A percentile compares a stretch with the other conserved stretches of the same genome.
phyloP scores from a whole-genome alignment of 2,113 vertebrate genomes.

The Albula glossodonta region DNA sequence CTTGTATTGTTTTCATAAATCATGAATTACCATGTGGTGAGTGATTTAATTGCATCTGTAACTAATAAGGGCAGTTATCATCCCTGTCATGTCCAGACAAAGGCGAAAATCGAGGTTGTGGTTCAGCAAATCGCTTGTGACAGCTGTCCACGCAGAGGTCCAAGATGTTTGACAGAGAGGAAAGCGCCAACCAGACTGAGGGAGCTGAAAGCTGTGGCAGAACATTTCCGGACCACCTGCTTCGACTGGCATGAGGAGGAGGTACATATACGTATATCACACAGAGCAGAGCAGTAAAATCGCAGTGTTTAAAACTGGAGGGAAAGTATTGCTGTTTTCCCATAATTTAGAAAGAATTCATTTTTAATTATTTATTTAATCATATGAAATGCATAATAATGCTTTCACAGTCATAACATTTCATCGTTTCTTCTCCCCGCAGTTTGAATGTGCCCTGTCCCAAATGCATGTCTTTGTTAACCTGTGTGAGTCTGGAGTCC shows the following conservation, averaged over 20 bases:
- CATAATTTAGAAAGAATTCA: too few relatives aligned
- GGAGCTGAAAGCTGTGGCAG: constrained; percentile 15
- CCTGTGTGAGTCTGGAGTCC: not conserved
- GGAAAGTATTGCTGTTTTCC: not conserved
- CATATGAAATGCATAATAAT: too few relatives aligned
- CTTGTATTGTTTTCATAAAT: too few relatives aligned
- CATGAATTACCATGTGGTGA: too few relatives aligned
- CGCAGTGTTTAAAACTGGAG: too few relatives aligned
- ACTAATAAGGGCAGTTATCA: too few relatives aligned
- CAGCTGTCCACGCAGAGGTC: not conserved
- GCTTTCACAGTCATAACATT: too few relatives aligned
- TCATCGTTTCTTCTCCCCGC: not conserved
- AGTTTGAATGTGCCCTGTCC: not conserved
- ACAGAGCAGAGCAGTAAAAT: not conserved
- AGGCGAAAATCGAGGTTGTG: not conserved
- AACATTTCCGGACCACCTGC: constrained; percentile 6
- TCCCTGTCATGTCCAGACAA: not conserved
- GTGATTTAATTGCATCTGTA: too few relatives aligned
- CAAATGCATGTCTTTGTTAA: not conserved
- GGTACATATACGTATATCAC: not conserved
- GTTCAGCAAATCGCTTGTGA: not conserved
- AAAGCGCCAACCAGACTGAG: not conserved
- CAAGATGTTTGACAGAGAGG: not conserved
- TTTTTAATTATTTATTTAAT: too few relatives aligned
- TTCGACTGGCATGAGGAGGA: constrained; percentile 10